Percentiles rank a stretch among this genome's conserved stretches.
Evolutionary conservation across 2,888 invertebrate species (phyloP).

Genomic region (Zygaena filipendulae): DNA sequence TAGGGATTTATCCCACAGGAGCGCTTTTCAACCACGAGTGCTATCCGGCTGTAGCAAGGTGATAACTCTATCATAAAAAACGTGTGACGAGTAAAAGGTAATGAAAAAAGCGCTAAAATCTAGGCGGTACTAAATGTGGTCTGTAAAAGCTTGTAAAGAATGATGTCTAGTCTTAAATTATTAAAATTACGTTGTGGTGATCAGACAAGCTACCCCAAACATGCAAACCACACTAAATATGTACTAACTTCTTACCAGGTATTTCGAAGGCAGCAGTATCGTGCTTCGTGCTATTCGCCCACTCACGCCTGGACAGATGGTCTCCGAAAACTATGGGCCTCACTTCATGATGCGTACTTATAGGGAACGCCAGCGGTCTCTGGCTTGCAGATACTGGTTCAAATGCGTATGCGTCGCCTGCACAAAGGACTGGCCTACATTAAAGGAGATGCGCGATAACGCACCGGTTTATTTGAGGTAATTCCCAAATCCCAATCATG

Average conservation of each 20-base stretch:
- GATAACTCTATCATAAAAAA: no score
- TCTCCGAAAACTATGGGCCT: constrained; percentile 88
- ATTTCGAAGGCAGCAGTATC: constrained; percentile 79
- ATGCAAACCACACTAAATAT: no score
- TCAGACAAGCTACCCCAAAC: no score
- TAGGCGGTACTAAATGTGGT: no score
- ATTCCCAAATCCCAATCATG: background rate
- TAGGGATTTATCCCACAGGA: constrained; percentile 80
- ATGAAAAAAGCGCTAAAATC: no score
- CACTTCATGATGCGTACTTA: constrained; percentile 71
- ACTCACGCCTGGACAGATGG: constrained; percentile 71
- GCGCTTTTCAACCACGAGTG: constrained; percentile 88
- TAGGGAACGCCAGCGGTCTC: constrained; percentile 67
- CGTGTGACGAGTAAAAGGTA: no score
- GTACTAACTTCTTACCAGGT: constrained; percentile 68
- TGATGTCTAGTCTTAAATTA: no score
- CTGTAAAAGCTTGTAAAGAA: no score
- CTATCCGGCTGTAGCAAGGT: constrained; percentile 81
- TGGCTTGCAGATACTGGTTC: constrained; percentile 83
- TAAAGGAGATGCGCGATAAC: constrained; percentile 52
- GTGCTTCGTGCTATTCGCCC: constrained; percentile 76
- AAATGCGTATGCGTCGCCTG: constrained; percentile 79
- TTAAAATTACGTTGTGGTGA: no score
- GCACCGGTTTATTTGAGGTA: constrained; percentile 50
- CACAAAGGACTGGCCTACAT: constrained; percentile 77